Evolutionary conservation across 2,113 vertebrate genomes (phyloP), one percentile per base, ranked within the genome.

Genomic region (Riparia riparia): DNA sequence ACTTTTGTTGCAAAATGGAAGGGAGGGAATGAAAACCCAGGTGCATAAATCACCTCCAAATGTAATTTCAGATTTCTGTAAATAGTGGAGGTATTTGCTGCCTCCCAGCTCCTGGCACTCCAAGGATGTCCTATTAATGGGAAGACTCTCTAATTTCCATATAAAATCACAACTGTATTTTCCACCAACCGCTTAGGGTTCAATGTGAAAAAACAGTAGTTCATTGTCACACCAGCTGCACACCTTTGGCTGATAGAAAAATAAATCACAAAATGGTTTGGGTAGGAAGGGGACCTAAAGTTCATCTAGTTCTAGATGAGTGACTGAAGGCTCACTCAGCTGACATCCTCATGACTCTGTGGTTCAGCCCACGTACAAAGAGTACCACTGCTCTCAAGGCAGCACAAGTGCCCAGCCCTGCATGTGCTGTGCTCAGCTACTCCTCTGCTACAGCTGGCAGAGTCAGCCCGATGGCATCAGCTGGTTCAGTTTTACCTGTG

Each of bases 331-430:
- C 50, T 82, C 37, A 17, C 28, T 60, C 47, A 50, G 65, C 10
- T 51, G 68, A 49, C 34, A 41, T 19, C 25, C n/a, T 85, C 60
- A 9, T 2, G 14, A 3, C 26, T n/a, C 24, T 45, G 12, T 34
- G 6, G 2, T 58, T 70, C 56, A 80, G n/a, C 21, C 31, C 4
- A 0, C 20, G 11, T 1, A 13, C n/a, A 47, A 8, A 37, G 44
- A 25, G 32, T 2, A 9, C 24, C 41, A 13, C 29, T 37, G 57
- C 74, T 41, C 41, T 29, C 7, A 12, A 15, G 74, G 45, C 63
- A 76, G 39, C 54, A 14, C 51, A 56, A 2, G 24, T 20, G 14
- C 57, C 47, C 42, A 66, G 79, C 44, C 26, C 74, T 37, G 14
- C 0, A 15, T 63, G 58, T 31, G 22, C 60, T 68, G 26, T 54